phyloP scores from a whole-genome alignment of 1,140 invertebrate species.

The Ceratosolen solmsi region DNA sequence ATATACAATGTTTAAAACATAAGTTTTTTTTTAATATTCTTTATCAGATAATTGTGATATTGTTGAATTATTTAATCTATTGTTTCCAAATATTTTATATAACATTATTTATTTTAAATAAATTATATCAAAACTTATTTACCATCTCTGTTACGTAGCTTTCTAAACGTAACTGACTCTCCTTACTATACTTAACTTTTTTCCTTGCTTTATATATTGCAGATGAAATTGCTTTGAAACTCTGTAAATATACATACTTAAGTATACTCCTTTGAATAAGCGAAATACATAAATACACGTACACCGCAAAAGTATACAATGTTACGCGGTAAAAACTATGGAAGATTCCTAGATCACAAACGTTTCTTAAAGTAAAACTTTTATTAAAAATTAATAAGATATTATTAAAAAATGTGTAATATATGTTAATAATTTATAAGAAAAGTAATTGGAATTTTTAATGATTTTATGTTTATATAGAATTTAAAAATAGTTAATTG shows the following conservation, averaged over 20 bases:
- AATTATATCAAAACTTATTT: slow-evolving; percentile 1
- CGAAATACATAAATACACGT: neutral
- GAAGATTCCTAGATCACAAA: neutral
- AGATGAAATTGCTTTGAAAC: slow-evolving; percentile 11
- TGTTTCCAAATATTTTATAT: neutral
- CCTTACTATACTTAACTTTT: neutral
- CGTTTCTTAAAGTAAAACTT: neutral
- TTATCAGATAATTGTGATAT: neutral
- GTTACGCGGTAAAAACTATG: neutral
- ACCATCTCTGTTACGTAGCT: neutral
- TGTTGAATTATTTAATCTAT: neutral
- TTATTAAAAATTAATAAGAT: neutral
- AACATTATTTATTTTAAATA: neutral
- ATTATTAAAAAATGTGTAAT: too few relatives aligned
- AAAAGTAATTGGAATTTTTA: too few relatives aligned
- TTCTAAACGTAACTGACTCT: neutral
- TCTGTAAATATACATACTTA: slow-evolving; percentile 14
- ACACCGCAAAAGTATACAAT: neutral
- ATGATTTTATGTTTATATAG: too few relatives aligned
- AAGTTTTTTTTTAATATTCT: neutral
- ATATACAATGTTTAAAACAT: neutral
- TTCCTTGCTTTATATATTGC: neutral
- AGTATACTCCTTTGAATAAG: neutral
- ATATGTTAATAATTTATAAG: too few relatives aligned
- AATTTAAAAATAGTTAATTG: too few relatives aligned